These are phyloP conservation scores for Caenorhabditis tropicalis DNA, from an alignment of 1,140 invertebrate genomes.

Conservation along the genomic window DNA sequence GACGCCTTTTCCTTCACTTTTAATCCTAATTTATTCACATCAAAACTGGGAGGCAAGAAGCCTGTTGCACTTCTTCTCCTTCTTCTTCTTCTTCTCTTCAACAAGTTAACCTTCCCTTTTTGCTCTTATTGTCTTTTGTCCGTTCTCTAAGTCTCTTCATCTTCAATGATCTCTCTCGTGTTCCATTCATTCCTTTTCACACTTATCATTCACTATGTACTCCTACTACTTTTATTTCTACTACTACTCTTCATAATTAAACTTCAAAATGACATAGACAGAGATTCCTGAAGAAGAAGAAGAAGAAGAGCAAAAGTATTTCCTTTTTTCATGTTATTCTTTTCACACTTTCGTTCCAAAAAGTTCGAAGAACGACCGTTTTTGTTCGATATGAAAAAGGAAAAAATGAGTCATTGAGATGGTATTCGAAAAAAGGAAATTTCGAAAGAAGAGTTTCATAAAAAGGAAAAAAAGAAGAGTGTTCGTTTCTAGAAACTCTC, in stretches of 20 bases:
- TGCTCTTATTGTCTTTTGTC: neutral
- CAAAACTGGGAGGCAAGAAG: slow-evolving; percentile 1
- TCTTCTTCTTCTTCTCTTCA: neutral
- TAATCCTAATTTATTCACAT: slow-evolving; percentile 41
- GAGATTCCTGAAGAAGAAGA: slow-evolving; percentile 4
- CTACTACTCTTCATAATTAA: slow-evolving; percentile 29
- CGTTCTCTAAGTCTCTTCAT: neutral
- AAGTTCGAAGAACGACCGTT: neutral
- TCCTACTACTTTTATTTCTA: neutral
- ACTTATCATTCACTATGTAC: slow-evolving; percentile 22
- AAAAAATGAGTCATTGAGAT: neutral
- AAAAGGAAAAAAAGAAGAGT: neutral
- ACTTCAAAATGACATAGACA: slow-evolving; percentile 38
- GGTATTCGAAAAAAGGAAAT: neutral
- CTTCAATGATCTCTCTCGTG: neutral
- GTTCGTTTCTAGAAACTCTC: neutral
- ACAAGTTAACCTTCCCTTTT: slow-evolving; percentile 6
- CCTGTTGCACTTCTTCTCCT: neutral
- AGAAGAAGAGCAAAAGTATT: neutral
- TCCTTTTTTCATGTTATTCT: neutral
- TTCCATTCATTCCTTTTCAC: slow-evolving; percentile 8
- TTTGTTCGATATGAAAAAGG: neutral
- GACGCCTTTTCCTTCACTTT: neutral
- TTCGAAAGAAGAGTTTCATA: neutral
- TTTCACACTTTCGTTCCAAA: neutral